These are phyloP conservation scores for Napeogenes sylphis DNA, from an alignment of 2,888 invertebrate species.

Conservation along the genomic window DNA sequence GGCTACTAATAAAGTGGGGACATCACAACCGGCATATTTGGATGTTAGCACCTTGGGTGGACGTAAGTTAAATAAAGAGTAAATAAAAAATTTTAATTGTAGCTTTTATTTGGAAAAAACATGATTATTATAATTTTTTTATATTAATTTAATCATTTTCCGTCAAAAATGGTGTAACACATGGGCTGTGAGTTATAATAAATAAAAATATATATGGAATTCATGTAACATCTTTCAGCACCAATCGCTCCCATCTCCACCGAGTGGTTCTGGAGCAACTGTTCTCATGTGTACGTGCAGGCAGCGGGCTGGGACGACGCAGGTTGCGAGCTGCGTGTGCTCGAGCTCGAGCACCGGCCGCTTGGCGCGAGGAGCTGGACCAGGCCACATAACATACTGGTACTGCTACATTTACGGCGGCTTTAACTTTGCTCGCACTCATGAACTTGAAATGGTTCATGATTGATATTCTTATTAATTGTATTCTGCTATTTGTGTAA, in stretches of 20 bases:
- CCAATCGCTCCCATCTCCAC: constrained; percentile 83
- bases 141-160: too few species aligned
- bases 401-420: constrained; percentile 26
- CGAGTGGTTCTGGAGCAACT: constrained; percentile 87
- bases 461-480: too few species aligned
- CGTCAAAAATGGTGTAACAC: too few species aligned
- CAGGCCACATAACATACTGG: constrained; percentile 53
- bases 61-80: constrained; percentile 50
- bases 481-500: too few species aligned
- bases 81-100: neutral
- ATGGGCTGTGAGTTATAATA: too few species aligned
- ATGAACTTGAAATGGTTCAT: too few species aligned
- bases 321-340: constrained; percentile 87
- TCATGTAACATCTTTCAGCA: constrained; percentile 50
- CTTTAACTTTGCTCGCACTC: too few species aligned
- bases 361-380: constrained; percentile 67
- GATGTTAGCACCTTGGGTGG: constrained; percentile 80
- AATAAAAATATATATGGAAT: too few species aligned
- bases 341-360: constrained; percentile 85
- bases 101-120: neutral
- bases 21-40: constrained; percentile 82
- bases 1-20: constrained; percentile 89
- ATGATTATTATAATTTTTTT: too few species aligned
- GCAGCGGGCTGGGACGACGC: constrained; percentile 90
- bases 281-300: constrained; percentile 86